Percentiles rank a stretch among this genome's conserved stretches.
These are phyloP conservation scores for Oenanthe melanoleuca DNA, from an alignment of 2,113 vertebrate species.

Conservation along the genomic window DNA sequence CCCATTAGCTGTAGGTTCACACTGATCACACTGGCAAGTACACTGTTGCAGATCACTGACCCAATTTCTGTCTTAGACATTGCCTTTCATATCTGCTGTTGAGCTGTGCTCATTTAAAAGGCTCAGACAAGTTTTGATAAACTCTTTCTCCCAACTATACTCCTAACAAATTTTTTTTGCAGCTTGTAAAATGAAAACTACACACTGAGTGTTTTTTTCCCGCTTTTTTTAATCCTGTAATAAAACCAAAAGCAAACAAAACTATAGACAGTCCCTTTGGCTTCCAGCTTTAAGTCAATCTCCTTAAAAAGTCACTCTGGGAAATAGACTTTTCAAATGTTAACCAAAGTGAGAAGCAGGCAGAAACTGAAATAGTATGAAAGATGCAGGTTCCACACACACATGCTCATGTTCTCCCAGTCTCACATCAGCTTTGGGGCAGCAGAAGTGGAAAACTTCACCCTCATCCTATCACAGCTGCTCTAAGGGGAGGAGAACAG, in stretches of 20 bases:
- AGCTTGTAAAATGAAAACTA: conserved; percentile 48
- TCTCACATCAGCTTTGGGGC: background rate
- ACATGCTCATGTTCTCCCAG: background rate
- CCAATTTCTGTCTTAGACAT: conserved; percentile 68
- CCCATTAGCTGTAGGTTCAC: conserved; percentile 58
- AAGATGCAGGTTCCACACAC: conserved; percentile 18
- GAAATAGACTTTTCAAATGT: conserved; percentile 59
- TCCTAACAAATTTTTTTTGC: conserved; percentile 21
- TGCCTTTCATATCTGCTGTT: conserved; percentile 58
- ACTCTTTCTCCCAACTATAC: conserved; percentile 46
- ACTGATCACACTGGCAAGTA: conserved; percentile 69
- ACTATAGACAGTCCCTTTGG: conserved; percentile 27
- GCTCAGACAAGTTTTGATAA: conserved; percentile 68
- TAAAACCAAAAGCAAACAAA: conserved; percentile 51
- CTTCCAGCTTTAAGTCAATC: conserved; percentile 68
- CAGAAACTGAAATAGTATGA: conserved; percentile 44
- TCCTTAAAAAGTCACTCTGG: conserved; percentile 50
- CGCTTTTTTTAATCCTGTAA: background rate
- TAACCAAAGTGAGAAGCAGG: conserved; percentile 57
- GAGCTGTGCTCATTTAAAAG: conserved; percentile 68
- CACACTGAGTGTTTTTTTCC: background rate
- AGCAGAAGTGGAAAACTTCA: background rate
- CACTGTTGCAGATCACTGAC: conserved; percentile 67
- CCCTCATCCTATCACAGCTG: background rate
- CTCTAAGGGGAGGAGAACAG: background rate